Evolutionary conservation across 2,797 vertebrate genomes (phyloP).

Genomic region (Ispidina lecontei): DNA sequence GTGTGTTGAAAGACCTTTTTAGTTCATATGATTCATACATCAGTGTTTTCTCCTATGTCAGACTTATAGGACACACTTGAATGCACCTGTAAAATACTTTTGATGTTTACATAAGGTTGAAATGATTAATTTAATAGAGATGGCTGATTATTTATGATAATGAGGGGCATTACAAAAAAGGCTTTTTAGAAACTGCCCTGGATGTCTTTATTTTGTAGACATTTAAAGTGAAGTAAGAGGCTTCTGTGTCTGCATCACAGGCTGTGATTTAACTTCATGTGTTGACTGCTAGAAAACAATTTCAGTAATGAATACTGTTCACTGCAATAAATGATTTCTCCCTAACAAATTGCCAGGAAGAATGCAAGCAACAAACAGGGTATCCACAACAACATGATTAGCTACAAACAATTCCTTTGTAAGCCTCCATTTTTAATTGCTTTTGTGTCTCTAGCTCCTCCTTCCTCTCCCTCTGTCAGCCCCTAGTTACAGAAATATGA

Average conservation of each 20-base stretch:
- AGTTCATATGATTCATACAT: not conserved
- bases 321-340: not conserved
- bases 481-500: not conserved
- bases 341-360: not conserved
- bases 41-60: not conserved
- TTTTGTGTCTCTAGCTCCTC: not conserved
- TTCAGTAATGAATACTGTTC: not conserved
- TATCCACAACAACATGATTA: not conserved
- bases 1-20: not conserved
- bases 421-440: conserved; percentile 27
- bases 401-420: not conserved
- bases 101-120: not conserved
- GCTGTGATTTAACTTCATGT: not conserved
- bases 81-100: not conserved
- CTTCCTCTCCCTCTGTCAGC: not conserved
- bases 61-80: not conserved
- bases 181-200: not conserved
- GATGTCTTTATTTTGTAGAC: not conserved
- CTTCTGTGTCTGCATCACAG: not conserved
- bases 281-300: not conserved
- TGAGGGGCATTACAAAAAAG: not conserved
- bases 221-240: not conserved
- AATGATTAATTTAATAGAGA: not conserved
- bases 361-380: not conserved
- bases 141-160: not conserved